Evolutionary conservation across 2,888 invertebrate species (phyloP).

Genomic region (Liodrosophila aerea): DNA sequence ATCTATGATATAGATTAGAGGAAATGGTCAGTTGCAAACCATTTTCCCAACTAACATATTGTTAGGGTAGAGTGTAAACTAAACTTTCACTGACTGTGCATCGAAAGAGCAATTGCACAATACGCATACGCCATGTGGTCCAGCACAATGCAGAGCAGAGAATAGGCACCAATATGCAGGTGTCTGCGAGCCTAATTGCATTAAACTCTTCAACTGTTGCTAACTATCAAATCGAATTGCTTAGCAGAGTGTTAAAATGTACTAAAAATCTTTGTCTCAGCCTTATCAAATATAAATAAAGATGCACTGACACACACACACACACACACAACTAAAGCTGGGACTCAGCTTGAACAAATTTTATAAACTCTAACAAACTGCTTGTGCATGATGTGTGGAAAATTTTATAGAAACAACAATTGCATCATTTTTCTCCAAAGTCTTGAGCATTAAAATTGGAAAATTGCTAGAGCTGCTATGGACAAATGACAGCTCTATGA

Average conservation of each 20-base stretch:
- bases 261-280: slow-evolving; percentile 34
- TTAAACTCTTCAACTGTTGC: slow-evolving; percentile 18
- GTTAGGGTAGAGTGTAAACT: too few relatives aligned
- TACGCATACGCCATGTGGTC: slow-evolving; percentile 23
- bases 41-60: too few relatives aligned
- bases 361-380: too few relatives aligned
- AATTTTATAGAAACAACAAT: slow-evolving; percentile 24
- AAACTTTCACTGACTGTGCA: too few relatives aligned
- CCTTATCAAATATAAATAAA: slow-evolving; percentile 42
- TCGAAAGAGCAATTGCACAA: slow-evolving; percentile 8
- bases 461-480: too few relatives aligned
- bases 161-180: not conserved
- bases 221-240: slow-evolving; percentile 25
- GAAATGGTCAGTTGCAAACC: too few relatives aligned
- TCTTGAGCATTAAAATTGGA: too few relatives aligned
- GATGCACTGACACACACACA: not conserved
- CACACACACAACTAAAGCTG: slow-evolving; percentile 9
- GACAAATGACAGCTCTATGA: too few relatives aligned
- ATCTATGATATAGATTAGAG: too few relatives aligned
- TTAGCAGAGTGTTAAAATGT: slow-evolving; percentile 4
- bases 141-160: slow-evolving; percentile 10
- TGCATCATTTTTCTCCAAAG: slow-evolving; percentile 25
- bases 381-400: not conserved
- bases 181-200: slow-evolving; percentile 7
- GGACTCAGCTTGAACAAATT: slow-evolving; percentile 28